Evolutionary conservation across 2,888 invertebrate genomes (phyloP).

Genomic region (Parthenolecanium corni): DNA sequence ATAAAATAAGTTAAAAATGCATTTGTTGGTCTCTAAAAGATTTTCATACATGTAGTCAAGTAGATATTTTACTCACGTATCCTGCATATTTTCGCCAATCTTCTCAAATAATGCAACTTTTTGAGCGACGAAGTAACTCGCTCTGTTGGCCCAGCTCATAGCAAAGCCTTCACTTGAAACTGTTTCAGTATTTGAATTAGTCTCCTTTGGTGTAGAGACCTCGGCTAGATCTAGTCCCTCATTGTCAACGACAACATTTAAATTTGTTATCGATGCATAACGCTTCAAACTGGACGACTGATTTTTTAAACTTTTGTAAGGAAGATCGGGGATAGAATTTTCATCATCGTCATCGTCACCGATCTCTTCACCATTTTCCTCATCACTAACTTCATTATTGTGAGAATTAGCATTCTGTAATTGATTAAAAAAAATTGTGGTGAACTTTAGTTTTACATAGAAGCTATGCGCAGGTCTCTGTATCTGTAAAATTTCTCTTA

Average conservation of each 20-base stretch:
- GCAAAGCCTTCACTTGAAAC: not conserved
- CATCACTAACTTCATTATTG: not conserved
- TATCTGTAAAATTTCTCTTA: not conserved
- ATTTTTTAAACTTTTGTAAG: conserved; percentile 13
- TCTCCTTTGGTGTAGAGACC: not conserved
- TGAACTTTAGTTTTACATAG: not conserved
- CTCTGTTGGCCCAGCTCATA: conserved; percentile 38
- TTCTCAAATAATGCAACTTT: conserved; percentile 63
- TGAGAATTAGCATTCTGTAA: not conserved
- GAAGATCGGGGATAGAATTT: conserved; percentile 1
- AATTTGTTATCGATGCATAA: conserved; percentile 11
- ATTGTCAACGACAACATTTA: conserved; percentile 5
- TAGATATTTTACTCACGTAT: conserved; percentile 38
- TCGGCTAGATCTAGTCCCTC: not conserved
- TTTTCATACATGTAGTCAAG: no score
- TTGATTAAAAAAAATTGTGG: not conserved
- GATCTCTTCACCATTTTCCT: no score
- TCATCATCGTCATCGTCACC: conserved; percentile 8
- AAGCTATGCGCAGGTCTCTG: not conserved
- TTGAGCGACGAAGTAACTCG: conserved; percentile 68
- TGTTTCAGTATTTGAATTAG: not conserved
- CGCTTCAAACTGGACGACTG: not conserved
- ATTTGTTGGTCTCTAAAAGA: no score
- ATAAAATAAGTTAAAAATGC: no score
- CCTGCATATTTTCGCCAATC: conserved; percentile 45